Base-by-base conservation (phyloP, 2,797 vertebrate genomes). In the Sus cebifrons region DNA sequence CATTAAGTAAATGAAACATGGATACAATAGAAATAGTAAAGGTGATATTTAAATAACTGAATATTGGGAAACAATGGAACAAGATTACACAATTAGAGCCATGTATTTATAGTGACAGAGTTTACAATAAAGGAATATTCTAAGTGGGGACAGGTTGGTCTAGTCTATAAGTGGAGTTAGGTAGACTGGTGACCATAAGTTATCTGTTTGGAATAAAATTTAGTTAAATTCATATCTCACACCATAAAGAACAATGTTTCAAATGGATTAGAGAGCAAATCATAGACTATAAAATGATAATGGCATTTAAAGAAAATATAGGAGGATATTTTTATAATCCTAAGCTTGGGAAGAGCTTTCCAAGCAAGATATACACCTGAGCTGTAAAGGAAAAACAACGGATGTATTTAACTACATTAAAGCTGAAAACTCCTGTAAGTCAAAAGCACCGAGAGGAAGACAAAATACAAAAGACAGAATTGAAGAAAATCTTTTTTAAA, bases 121-220 rank as follows among this genome's bases (percentile, higher is more conserved):
- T 82, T 77, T 56, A 58, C 21, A 32, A 56, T 32, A 36, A 52
- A 77, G 40, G n/a, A 20, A 13, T 36, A 67, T 91, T 83, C 36
- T 74, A 29, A 32, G 44, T 16, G 62, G 15, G 29, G 12, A 36
- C 40, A 60, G 9, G 7, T 29, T 16, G 5, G 27, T 36, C 4
- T 74, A 29, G 27, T 86, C 71, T 67, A 21, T 70, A 78, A 87
- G 10, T 40, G 14, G 27, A 62, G 21, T 54, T 81, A 71, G 71
- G 2, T 64, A 64, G 77, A 74, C 12, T 62, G 29, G 44, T 73
- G 82, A 40, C n/a, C 18, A 58, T 56, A 95, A 40, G 67, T 87
- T 60, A 82, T 49, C 44, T 29, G 29, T 62, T 88, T 85, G 54
- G 74, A 83, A 91, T 82, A 95, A 92, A 92, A 93, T 73, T 62